These are phyloP conservation scores for Rhincodon typus DNA, from an alignment of 2,797 vertebrate genomes.

Conservation along the genomic window DNA sequence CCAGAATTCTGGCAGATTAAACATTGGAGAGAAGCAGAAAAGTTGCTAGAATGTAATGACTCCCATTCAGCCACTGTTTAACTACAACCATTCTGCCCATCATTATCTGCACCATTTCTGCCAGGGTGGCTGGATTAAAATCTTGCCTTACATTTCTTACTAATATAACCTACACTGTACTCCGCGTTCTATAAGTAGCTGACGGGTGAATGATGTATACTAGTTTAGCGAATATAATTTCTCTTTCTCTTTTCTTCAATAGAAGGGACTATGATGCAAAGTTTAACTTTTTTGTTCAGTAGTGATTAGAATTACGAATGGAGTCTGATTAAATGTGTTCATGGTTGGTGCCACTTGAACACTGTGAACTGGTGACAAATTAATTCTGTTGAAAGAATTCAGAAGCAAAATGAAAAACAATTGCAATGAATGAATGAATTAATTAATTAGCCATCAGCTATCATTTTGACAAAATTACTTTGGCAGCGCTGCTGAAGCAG, in stretches of 20 bases:
- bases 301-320: not conserved
- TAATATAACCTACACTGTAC: not conserved
- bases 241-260: not conserved
- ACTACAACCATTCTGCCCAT: not conserved
- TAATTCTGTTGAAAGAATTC: slow-evolving; percentile 27
- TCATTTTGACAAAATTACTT: slow-evolving; percentile 9
- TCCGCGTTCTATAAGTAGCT: not conserved
- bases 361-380: not conserved
- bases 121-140: not conserved
- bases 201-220: not conserved
- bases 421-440: not conserved
- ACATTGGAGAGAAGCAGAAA: not conserved
- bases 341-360: slow-evolving; percentile 11
- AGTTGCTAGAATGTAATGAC: too few species aligned
- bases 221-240: not conserved
- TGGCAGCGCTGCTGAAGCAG: not conserved
- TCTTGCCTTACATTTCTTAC: not conserved
- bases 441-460: slow-evolving; percentile 19
- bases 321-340: not conserved
- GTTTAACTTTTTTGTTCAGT: not conserved
- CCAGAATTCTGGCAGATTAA: not conserved
- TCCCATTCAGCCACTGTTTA: not conserved
- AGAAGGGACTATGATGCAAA: not conserved
- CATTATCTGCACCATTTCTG: not conserved
- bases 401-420: slow-evolving; percentile 17